Base-by-base conservation (phyloP, 2,888 invertebrate species). In the Epistrophella euchroma region DNA sequence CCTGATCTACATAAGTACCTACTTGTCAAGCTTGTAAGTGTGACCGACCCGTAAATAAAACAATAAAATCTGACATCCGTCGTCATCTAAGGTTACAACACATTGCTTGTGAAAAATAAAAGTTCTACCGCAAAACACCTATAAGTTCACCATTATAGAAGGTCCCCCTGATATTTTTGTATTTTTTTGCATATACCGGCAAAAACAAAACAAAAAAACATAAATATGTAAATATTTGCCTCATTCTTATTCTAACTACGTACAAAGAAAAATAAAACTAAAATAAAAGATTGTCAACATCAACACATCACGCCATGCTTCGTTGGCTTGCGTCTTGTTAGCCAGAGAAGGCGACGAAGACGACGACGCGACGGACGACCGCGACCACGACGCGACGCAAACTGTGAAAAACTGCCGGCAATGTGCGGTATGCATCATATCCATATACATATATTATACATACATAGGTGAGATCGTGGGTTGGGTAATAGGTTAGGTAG, bases 211-310 rank as follows among this genome's bases (percentile, higher is more conserved):
- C 15, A 37, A 58, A 25, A 64, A 47, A 47, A 52, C 47, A 60
- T 32, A 35, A 40, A 47, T 70, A 56, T 75, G 75, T 84, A 84
- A 84, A 79, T 84, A 75, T 84, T 84, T 84, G 71, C 79, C 22
- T 79, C 56, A 64, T 83, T 83, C 50, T 56, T 50, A 75, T 74
- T 76, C 66, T 22, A 71, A 72, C 43, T 70, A 68, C 17, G 60
- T 43, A 28, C 68, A 43, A 37, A 50, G 25, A 50, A 28, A 71
- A 58, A 52, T n/a, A 25, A 66, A 68, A 68, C 13, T 55, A 60
- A 66, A 62, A 71, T 76, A 71, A 68, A 68, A 68, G 22, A 68
- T 37, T 66, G 80, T 80, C 75, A 77, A 75, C 71, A 60, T 68
- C 56, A 43, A 68, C 28, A 76, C 79, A 83, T 71, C 75, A 75